Evolutionary conservation across 2,797 vertebrate genomes (phyloP).

Genomic region (Oreochromis grahami): DNA sequence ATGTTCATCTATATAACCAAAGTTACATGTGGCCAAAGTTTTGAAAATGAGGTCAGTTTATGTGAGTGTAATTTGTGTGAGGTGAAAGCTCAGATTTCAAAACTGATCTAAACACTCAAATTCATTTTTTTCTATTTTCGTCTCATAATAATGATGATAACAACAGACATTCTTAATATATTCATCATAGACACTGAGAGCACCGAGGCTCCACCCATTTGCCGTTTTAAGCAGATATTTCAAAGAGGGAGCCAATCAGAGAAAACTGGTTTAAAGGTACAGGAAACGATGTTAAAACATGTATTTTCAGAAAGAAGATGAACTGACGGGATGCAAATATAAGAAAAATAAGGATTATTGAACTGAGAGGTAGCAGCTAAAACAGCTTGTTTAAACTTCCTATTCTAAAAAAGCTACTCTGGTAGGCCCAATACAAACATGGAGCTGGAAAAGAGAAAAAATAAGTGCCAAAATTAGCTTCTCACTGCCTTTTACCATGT

Average conservation of each 20-base stretch:
- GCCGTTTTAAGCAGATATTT: background rate
- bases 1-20: background rate
- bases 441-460: background rate
- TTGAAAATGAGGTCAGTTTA: background rate
- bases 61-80: background rate
- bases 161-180: background rate
- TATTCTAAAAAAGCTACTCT: background rate
- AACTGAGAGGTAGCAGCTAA: accelerated
- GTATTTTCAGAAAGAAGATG: accelerated
- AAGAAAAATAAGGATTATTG: background rate
- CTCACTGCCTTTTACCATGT: background rate
- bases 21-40: background rate
- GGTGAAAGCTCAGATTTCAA: background rate
- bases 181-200: background rate
- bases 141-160: background rate
- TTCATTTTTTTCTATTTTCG: background rate
- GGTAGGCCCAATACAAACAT: background rate
- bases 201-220: accelerated
- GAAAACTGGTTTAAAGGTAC: background rate
- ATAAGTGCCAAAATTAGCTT: accelerated
- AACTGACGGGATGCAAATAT: accelerated
- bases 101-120: background rate
- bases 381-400: background rate
- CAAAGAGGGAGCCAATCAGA: accelerated
- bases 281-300: background rate